These are phyloP conservation scores for Escarpia spicata DNA, from an alignment of 2,888 invertebrate genomes.

Conservation along the genomic window DNA sequence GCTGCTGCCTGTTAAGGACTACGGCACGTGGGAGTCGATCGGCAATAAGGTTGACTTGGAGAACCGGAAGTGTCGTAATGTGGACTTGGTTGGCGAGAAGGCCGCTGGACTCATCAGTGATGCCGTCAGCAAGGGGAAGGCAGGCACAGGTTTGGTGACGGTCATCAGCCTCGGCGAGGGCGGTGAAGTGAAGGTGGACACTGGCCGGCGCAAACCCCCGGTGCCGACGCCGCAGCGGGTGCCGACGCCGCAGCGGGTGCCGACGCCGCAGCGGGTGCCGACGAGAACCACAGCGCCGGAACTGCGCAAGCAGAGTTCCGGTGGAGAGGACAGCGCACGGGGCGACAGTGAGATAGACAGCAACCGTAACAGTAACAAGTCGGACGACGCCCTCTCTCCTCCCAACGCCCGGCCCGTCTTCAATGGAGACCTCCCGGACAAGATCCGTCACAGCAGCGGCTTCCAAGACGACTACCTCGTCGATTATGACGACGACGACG, in stretches of 20 bases:
- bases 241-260: neutral
- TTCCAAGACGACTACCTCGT: neutral
- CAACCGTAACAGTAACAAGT: neutral
- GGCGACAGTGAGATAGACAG: neutral
- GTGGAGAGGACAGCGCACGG: neutral
- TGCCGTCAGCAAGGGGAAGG: neutral
- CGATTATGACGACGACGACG: neutral
- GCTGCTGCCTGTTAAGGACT: constrained; percentile 36
- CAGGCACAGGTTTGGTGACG: neutral
- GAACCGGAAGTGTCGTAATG: constrained; percentile 31
- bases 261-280: no score
- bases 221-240: neutral
- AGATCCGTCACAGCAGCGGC: neutral
- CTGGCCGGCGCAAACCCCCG: neutral
- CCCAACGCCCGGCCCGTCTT: neutral
- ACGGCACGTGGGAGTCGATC: constrained; percentile 30
- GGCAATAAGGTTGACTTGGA: constrained; percentile 69
- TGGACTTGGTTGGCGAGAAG: constrained; percentile 33
- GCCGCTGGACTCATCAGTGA: constrained; percentile 23
- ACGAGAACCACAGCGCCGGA: neutral
- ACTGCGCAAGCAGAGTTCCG: neutral
- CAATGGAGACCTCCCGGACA: neutral
- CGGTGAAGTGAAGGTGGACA: neutral
- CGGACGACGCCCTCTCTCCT: neutral
- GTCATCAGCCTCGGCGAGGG: neutral